A percentile compares a stretch with the other conserved stretches of the same genome.
These are phyloP conservation scores for Ptychadena robeensis DNA, from an alignment of 2,797 vertebrate species.

Conservation along the genomic window DNA sequence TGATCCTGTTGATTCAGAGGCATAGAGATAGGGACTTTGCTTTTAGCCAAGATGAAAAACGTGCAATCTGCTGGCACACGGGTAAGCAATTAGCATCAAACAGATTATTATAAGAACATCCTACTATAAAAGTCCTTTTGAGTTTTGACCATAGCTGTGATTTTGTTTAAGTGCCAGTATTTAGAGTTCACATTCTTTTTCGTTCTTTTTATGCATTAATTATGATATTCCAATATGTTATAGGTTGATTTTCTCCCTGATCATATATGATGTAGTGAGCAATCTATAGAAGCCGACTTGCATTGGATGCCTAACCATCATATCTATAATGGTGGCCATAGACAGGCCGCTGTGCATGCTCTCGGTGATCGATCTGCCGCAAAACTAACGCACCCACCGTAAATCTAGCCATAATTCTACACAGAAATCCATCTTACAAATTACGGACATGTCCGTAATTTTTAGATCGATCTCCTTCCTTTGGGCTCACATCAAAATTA, in stretches of 20 bases:
- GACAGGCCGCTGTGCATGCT: too few relatives aligned
- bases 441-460: too few relatives aligned
- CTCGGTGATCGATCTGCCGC: too few relatives aligned
- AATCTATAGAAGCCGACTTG: conserved; percentile 18
- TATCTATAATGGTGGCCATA: too few relatives aligned
- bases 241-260: conserved; percentile 48
- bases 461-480: too few relatives aligned
- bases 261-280: conserved; percentile 10
- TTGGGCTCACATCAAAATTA: too few relatives aligned
- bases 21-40: conserved; percentile 65
- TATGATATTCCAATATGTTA: conserved; percentile 49
- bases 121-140: conserved; percentile 61
- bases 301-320: conserved; percentile 23
- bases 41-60: conserved; percentile 70
- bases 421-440: too few relatives aligned
- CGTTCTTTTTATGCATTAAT: conserved; percentile 48
- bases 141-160: conserved; percentile 61
- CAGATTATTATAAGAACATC: conserved; percentile 65
- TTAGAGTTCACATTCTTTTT: conserved; percentile 63
- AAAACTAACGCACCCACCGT: too few relatives aligned
- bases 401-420: too few relatives aligned
- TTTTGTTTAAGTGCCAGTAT: conserved; percentile 63
- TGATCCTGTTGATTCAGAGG: conserved; percentile 74
- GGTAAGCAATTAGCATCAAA: conserved; percentile 66
- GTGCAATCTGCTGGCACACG: conserved; percentile 64